Base-by-base conservation (phyloP, 2,888 invertebrate genomes). In the Gymnoscelis rufifasciata region DNA sequence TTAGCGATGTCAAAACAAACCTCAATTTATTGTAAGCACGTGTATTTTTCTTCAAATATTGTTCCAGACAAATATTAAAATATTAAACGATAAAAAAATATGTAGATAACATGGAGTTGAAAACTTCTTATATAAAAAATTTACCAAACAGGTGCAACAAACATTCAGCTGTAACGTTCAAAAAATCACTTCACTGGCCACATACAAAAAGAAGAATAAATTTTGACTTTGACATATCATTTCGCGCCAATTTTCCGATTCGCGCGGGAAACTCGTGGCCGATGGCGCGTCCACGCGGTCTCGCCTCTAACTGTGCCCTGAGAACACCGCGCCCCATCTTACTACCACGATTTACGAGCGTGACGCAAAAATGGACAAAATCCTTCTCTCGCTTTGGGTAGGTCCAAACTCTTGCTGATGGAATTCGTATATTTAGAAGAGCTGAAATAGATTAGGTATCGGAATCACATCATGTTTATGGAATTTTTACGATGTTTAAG, bases 201-300 rank as follows among this genome's bases (percentile, higher is more conserved):
- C 8, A 51, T 28, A 19, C 31, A 47, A 49, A 54, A 49, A 45
- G 10, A 51, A 59, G 45, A 59, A 54, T 60, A 61, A 59, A 64
- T 63, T 66, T 52, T 47, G 42, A 51, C 43, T 47, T 69, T 78
- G 78, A 75, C 76, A 74, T 70, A 73, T 80, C 74, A 68, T 87
- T 87, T 87, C 83, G 86, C 86, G 86, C 80, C 78, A 83, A 82
- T 84, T 86, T 84, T 78, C 83, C 83, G 74, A 66, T 67, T 63
- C 66, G 62, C 72, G 77, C 71, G 71, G 71, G 64, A 73, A 74
- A 65, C 65, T 64, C 63, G 59, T 68, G 63, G 67, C 69, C 74
- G 71, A 64, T 70, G 71, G 74, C 78, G 78, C 75, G 73, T 68
- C 61, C 72, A 68, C 74, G 73, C 73, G 73, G 66, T 75, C 76